phyloP scores from a whole-genome alignment of 92 coral and sea anemone genomes.

The Actinostola sp. region DNA sequence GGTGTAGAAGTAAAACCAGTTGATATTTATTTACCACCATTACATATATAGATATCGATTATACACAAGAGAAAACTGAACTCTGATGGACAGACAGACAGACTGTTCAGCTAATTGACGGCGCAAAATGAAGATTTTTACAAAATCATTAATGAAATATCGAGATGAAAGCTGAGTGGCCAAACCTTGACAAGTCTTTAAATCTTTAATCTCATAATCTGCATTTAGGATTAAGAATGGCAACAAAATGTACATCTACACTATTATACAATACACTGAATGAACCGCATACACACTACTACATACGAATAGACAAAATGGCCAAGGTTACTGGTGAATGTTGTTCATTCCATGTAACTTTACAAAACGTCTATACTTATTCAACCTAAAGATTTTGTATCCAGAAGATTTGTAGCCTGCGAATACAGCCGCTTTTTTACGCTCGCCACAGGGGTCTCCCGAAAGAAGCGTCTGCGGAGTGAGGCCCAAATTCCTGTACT shows the following conservation, averaged over 20 bases:
- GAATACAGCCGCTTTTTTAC: too few relatives aligned
- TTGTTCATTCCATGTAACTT: too few relatives aligned
- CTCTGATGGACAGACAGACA: slow-evolving; percentile 15
- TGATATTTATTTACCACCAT: slow-evolving; percentile 9
- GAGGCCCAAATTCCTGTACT: too few relatives aligned
- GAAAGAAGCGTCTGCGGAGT: too few relatives aligned
- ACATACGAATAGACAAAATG: neutral
- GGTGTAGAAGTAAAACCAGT: slow-evolving; percentile 20
- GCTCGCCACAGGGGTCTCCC: too few relatives aligned
- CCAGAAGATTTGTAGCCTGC: too few relatives aligned
- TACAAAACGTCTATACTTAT: too few relatives aligned
- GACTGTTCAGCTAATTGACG: neutral
- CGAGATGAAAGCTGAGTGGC: slow-evolving; percentile 2
- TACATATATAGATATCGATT: slow-evolving; percentile 5
- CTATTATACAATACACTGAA: too few relatives aligned
- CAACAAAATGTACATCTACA: neutral
- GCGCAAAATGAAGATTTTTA: neutral
- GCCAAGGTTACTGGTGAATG: too few relatives aligned
- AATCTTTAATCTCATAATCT: slow-evolving; percentile 26
- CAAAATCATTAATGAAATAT: slow-evolving; percentile 1
- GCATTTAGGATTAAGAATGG: slow-evolving; percentile 7
- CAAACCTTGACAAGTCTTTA: neutral
- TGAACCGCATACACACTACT: neutral
- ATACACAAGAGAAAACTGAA: slow-evolving; percentile 8
- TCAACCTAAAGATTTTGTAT: too few relatives aligned